Base-by-base conservation (phyloP, 2,113 vertebrate genomes). In the Pavo muticus region DNA sequence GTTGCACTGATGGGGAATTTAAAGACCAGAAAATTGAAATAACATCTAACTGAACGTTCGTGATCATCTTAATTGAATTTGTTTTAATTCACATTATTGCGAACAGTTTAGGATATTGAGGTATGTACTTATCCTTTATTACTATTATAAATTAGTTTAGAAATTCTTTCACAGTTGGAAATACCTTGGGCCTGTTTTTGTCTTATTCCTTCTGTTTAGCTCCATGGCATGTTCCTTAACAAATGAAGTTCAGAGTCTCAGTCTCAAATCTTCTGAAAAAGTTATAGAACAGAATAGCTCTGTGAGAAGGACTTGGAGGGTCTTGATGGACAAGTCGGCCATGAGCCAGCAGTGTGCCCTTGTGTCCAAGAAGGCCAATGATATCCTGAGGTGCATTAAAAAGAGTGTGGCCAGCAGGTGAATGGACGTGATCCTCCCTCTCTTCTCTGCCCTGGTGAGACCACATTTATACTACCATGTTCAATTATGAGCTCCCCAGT, bases 141-240 rank as follows among this genome's bases (percentile, higher is more conserved):
- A 32, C 1, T 48, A 32, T 23, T 87, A 77, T 56, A 59, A 75
- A 23, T 39, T 25, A 32, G 2, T 35, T 79, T 79, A 29, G 39
- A 64, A 59, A 69, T 16, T 40, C 7, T 56, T 42, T 81, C 57
- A 29, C 0, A 0, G 52, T 52, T 37, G 65, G 15, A 89, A 81
- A 45, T 16, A 73, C 14, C 45, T 73, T 19, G 13, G 20, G 29
- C 21, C 24, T 69, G 8, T n/a, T 83, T 87, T 65, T 79, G 20
- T 14, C 40, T 78, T 13, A 44, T 69, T 76, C 74, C 27, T 76
- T 48, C 47, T 48, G 72, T 29, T 65, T 32, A 79, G 30, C 21
- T 57, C 37, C 48, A 18, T 4, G 0, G 1, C 3, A 4, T 8
- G 3, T 20, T 47, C 70, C 29, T 32, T 61, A 72, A 57, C 15